Base-by-base conservation (phyloP, 2,888 invertebrate species). In the Patella caerulea region DNA sequence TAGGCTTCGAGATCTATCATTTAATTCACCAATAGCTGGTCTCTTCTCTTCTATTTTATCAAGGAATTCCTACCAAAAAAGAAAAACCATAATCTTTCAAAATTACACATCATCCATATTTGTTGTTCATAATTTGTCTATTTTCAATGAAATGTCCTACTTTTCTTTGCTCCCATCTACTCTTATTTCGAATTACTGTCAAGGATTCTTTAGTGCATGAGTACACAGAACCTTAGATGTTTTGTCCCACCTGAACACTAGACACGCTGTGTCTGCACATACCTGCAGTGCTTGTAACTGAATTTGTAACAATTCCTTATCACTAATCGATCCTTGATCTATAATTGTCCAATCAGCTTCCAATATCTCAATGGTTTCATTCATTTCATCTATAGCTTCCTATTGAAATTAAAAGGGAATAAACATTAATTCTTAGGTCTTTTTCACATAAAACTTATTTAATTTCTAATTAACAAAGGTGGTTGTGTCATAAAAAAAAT, bases 261-360 rank as follows among this genome's bases (percentile, higher is more conserved):
- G 19, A n/a, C 65, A 19, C 24, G 19, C 2, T 19, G 14, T 65
- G n/a, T 65, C 19, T 65, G 14, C 11, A 65, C 65, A 76, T 75
- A 87, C 87, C 86, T 86, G 86, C 24, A 86, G 86, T 15, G 78
- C 81, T 54, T 79, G 73, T n/a, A 95, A 93, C 75, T 96, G 96
- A 88, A 96, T 95, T 73, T 95, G 94, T 83, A 97, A 93, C 91
- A 96, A 96, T 92, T 96, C 96, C 77, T 96, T 94, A 86, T 96
- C 96, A 88, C 95, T 94, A 86, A 96, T 94, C n/a, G 97, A 92
- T 5, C 95, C 95, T 76, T 96, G 96, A 82, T 97, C 93, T 29
- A 95, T 95, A 7, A 95, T 94, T 54, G 95, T 95, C 0, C 95
- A 95, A 85, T 97, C 96, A 82, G 96, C 96, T n/a, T 93, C 93